Percentiles rank a stretch among this genome's conserved stretches.
Conservation (phyloP, 2,888 invertebrate genomes). For the Ceramica pisi region DNA sequence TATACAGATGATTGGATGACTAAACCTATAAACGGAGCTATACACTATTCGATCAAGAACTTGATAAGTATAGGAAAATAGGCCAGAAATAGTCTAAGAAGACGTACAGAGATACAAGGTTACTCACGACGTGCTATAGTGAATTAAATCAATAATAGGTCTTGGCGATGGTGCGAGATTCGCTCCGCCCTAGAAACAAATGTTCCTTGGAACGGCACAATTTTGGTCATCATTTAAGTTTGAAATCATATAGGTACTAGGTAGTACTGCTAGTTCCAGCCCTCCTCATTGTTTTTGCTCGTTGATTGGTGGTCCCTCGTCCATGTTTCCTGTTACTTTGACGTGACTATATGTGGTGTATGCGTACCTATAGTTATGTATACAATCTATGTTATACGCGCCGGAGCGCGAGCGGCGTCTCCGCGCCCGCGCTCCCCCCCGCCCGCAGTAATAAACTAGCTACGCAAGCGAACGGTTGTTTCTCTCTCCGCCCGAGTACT, state of each 20-base stretch:
- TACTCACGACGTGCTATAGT: neutral
- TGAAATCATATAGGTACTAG: neutral
- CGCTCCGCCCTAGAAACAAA: neutral
- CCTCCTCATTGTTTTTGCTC: neutral
- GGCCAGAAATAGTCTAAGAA: neutral
- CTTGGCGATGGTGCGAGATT: neutral
- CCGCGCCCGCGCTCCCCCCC: no score
- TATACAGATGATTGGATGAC: constrained; percentile 6
- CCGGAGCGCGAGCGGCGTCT: no score
- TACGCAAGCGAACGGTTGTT: no score
- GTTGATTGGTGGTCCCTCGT: neutral
- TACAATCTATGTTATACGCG: no score
- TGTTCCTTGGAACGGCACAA: neutral
- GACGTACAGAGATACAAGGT: neutral
- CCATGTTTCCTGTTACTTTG: constrained; percentile 13
- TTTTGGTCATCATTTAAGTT: neutral
- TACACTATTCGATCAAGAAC: neutral
- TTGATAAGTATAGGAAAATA: neutral
- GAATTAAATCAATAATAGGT: constrained; percentile 25
- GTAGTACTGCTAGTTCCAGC: neutral
- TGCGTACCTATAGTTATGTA: no score
- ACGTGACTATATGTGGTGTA: no score
- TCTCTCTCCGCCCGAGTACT: no score
- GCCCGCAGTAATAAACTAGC: no score
- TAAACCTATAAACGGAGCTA: neutral